Evolutionary conservation across 2,797 vertebrate species (phyloP).

Genomic region (Sebastes iracundus): DNA sequence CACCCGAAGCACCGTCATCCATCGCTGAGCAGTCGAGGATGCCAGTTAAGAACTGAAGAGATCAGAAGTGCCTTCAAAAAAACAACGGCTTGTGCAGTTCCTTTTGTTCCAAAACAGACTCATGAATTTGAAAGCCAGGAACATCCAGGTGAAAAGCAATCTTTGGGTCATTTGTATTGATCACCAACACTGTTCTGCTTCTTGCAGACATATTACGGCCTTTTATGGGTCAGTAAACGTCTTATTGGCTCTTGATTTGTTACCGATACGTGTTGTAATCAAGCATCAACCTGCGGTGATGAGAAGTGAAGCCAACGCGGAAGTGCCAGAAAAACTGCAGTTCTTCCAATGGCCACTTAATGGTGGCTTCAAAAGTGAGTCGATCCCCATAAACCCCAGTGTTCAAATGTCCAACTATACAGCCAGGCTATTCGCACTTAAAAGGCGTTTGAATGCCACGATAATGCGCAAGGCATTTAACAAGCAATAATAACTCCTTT

Average conservation of each 20-base stretch:
- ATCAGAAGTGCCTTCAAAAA: conserved; percentile 43
- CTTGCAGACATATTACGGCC: background rate
- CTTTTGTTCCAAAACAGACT: conserved; percentile 2
- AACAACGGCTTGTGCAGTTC: background rate
- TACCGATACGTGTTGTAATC: background rate
- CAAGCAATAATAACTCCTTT: too few species aligned
- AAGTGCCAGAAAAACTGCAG: background rate
- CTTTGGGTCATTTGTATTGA: conserved; percentile 16
- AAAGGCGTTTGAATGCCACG: too few species aligned
- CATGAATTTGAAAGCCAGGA: conserved; percentile 13
- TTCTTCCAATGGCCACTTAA: background rate
- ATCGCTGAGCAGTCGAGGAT: conserved; percentile 39
- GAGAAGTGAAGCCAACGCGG: background rate
- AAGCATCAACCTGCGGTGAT: background rate
- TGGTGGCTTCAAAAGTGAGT: background rate
- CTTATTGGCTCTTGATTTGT: conserved; percentile 20
- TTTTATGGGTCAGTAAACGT: conserved; percentile 31
- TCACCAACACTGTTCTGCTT: background rate
- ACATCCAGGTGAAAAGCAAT: background rate
- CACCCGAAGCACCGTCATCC: conserved; percentile 29
- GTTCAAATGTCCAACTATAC: too few species aligned
- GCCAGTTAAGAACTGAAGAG: conserved; percentile 34
- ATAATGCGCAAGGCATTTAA: too few species aligned
- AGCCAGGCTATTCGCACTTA: too few species aligned
- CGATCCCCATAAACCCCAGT: background rate